These are phyloP conservation scores for Tyrannus savana DNA, from an alignment of 2,113 vertebrate species.

Conservation along the genomic window DNA sequence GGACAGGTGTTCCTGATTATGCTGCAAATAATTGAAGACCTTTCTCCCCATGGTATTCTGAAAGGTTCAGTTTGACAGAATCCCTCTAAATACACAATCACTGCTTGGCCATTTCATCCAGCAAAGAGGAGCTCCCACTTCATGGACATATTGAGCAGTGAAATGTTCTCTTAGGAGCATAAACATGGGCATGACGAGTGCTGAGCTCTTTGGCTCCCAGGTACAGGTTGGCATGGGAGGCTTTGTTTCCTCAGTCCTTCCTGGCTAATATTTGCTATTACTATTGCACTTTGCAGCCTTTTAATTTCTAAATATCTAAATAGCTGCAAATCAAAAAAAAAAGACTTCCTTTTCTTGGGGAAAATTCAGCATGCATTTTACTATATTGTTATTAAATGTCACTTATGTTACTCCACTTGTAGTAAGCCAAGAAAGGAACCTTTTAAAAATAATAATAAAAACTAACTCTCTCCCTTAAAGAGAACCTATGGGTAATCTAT, in stretches of 20 bases:
- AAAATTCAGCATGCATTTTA: not conserved
- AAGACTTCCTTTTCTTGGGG: not conserved
- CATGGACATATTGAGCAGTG: rapidly evolving
- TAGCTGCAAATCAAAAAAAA: not conserved
- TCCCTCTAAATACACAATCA: not conserved
- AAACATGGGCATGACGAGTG: not conserved
- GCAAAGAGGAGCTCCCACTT: not conserved
- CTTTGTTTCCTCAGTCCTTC: not conserved
- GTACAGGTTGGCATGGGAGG: not conserved
- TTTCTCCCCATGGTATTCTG: not conserved
- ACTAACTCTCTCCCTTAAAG: not conserved
- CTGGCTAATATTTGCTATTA: not conserved
- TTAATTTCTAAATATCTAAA: not conserved
- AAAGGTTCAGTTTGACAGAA: not conserved
- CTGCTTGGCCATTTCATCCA: not conserved
- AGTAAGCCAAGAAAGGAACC: not conserved
- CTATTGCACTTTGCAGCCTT: not conserved
- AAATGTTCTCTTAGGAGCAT: not conserved
- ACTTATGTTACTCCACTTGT: not conserved
- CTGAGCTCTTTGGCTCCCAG: not conserved
- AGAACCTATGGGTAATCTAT: not conserved
- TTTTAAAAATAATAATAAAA: not conserved
- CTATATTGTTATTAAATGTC: not conserved
- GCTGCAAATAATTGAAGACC: not conserved
- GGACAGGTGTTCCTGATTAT: not conserved